A percentile compares a stretch with the other conserved stretches of the same genome.
phyloP scores from a whole-genome alignment of 2,797 vertebrate genomes.

The Sebastes kiyomatsui region DNA sequence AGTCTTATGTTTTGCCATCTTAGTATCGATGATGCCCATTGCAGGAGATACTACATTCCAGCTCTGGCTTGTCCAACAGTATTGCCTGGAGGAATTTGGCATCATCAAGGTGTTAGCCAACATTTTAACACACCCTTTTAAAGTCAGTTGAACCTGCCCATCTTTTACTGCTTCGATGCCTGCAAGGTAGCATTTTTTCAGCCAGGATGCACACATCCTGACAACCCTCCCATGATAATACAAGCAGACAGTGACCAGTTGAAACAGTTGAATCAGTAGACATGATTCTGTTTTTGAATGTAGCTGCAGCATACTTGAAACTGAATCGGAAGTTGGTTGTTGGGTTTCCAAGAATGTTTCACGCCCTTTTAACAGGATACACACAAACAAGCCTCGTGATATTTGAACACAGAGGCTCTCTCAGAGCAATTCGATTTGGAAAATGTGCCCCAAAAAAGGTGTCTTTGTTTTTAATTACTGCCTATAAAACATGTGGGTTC shows the following conservation, averaged over 20 bases:
- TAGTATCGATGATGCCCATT: not conserved
- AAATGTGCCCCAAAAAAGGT: conserved; percentile 7
- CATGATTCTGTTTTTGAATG: not conserved
- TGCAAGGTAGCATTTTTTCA: not conserved
- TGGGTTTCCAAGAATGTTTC: not conserved
- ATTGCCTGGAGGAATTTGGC: not conserved
- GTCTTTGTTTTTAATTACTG: conserved; percentile 38
- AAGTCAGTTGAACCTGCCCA: not conserved
- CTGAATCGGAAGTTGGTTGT: not conserved
- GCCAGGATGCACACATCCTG: not conserved
- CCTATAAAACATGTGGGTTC: not conserved
- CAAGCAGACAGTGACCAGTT: not conserved
- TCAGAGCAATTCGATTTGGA: conserved; percentile 42
- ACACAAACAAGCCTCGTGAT: conserved; percentile 12
- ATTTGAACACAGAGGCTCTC: not conserved
- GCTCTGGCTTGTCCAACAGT: not conserved
- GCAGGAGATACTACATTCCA: conserved; percentile 37
- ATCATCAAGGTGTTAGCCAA: not conserved
- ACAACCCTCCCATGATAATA: not conserved
- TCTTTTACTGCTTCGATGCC: not conserved
- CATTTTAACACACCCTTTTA: conserved; percentile 3
- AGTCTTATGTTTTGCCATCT: conserved; percentile 21
- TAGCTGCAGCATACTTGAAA: not conserved
- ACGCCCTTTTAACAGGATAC: not conserved
- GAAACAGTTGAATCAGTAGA: not conserved